Base-by-base conservation (phyloP, 2,113 vertebrate genomes). In the Hydrochoerus hydrochaeris region DNA sequence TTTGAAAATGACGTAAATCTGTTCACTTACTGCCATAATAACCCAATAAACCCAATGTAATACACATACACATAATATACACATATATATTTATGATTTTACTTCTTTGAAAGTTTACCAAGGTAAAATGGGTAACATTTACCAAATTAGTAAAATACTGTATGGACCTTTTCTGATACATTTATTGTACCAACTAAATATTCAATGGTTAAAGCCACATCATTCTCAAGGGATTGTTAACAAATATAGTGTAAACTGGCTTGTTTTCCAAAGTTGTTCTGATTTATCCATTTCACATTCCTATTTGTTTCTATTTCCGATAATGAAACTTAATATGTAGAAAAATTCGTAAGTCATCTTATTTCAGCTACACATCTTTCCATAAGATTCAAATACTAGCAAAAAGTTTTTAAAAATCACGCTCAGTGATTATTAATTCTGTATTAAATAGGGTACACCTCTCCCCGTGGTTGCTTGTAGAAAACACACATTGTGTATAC, bases 241-340 rank as follows among this genome's bases (percentile, higher is more conserved):
- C 10, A 92, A 20, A 69, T 32, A 81, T 6, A 71, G 13, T 78
- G 3, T 38, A 71, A 35, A 8, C 14, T 87, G 19, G 32, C 14
- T 88, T 41, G 20, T 44, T 94, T 86, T 82, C 44, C 67, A 87
- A 95, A 95, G 12, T 89, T 44, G 38, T 41, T 71, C 19, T 69
- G 69, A 85, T n/a, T 83, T 82, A 80, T 62, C 73, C 19, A 85
- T 85, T 63, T 94, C 49, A 95, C n/a, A 75, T 69, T 93, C 82
- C 28, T 54, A 49, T 81, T 96, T 87, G 46, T 88, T 87, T 94
- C 30, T 88, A 86, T 75, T 97, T 95, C 80, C 49, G 93, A 65
- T 52, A 97, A 90, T 71, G 77, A 96, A 95, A 93, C 35, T 41
- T 69, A 88, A 9, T 60, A 83, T n/a, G 7, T 0, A 88, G 12